phyloP scores from a whole-genome alignment of 2,113 vertebrate species.

The Pelodiscus sinensis region DNA sequence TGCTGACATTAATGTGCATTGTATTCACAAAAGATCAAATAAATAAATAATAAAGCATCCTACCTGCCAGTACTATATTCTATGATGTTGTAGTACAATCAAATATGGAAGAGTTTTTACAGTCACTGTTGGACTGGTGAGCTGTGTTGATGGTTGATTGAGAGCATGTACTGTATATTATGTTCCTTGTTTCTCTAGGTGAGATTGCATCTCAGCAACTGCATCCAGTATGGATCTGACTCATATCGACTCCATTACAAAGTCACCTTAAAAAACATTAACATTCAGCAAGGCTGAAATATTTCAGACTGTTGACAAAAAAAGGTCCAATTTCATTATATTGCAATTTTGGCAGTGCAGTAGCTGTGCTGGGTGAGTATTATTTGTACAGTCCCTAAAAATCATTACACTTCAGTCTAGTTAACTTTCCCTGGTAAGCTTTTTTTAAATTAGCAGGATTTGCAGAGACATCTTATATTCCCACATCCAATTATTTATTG shows the following conservation, averaged over 20 bases:
- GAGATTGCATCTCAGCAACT: constrained; percentile 28
- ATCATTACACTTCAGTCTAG: constrained; percentile 43
- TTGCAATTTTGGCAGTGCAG: neutral
- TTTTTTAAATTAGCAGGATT: constrained; percentile 59
- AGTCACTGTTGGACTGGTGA: constrained; percentile 34
- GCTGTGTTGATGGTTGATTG: neutral
- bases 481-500: constrained; percentile 65
- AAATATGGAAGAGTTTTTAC: constrained; percentile 40
- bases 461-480: constrained; percentile 43
- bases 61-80: constrained; percentile 42
- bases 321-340: constrained; percentile 44
- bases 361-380: constrained; percentile 24
- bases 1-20: neutral
- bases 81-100: constrained; percentile 32
- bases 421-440: constrained; percentile 37
- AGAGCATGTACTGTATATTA: neutral
- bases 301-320: constrained; percentile 54
- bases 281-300: constrained; percentile 34
- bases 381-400: constrained; percentile 36
- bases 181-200: constrained; percentile 32
- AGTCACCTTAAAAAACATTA: constrained; percentile 57
- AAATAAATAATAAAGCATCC: neutral
- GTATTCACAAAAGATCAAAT: constrained; percentile 24
- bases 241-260: constrained; percentile 44
- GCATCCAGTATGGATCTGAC: neutral